Evolutionary conservation across 2,113 vertebrate species (phyloP).

Genomic region (Calyptommatus sinebrachiatus): DNA sequence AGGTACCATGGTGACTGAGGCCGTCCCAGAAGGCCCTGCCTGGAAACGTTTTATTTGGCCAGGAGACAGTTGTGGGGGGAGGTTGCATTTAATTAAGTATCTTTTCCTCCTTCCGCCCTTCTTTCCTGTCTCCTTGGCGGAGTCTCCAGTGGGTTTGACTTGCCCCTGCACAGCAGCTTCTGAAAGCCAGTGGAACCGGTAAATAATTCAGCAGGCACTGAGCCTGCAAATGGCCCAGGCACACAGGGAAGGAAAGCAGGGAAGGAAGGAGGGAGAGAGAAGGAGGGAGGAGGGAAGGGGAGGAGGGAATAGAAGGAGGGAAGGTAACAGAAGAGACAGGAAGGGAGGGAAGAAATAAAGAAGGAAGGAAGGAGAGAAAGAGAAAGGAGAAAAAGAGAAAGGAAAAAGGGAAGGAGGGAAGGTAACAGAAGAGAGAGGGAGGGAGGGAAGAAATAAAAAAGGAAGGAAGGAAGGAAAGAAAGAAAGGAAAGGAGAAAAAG

Average conservation of each 20-base stretch:
- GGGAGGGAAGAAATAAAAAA: too few species aligned
- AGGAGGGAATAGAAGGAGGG: neutral
- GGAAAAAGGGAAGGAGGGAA: too few species aligned
- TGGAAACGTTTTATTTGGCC: constrained; percentile 4
- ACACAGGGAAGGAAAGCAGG: neutral
- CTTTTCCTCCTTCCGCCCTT: neutral
- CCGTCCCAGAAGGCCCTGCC: neutral
- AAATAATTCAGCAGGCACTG: constrained; percentile 20
- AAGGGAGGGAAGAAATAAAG: too few species aligned
- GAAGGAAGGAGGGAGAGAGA: too few species aligned
- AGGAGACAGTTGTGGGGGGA: neutral
- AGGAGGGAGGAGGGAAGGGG: too few species aligned
- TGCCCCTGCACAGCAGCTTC: neutral
- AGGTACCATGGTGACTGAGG: neutral
- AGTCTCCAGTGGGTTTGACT: constrained; percentile 8
- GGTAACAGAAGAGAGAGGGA: too few species aligned
- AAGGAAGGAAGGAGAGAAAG: too few species aligned
- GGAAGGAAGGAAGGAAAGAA: too few species aligned
- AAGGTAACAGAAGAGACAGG: too few species aligned
- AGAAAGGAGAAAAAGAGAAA: too few species aligned
- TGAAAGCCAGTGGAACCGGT: neutral
- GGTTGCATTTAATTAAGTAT: constrained; percentile 21
- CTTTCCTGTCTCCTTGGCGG: constrained; percentile 20
- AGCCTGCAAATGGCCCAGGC: neutral
- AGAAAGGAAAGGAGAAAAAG: too few species aligned